Base-by-base conservation (phyloP, 2,888 invertebrate genomes). In the Ophonus ardosiacus region DNA sequence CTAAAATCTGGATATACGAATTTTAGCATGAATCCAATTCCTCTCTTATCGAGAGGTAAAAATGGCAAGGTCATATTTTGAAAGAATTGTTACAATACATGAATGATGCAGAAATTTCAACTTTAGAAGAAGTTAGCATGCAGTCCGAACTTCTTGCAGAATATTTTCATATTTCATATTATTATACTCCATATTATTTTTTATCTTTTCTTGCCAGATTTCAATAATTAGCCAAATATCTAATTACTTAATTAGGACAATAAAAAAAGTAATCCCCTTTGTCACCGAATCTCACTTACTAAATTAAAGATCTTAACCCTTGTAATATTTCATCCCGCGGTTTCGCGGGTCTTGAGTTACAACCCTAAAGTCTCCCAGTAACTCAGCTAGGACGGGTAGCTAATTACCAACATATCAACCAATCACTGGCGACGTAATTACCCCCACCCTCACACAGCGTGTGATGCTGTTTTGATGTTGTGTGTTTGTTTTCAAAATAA, bases 351-450 rank as follows among this genome's bases (percentile, higher is more conserved):
- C 56, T 78, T 78, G 56, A 78, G 56, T 78, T 78, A 78, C 78
- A 78, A 57, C 78, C 78, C 78, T 8, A 24, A 18, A 13, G 51
- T 21, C 40, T 74, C 31, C 57, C 18, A 74, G 57, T 78, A 78
- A 78, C 57, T 78, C 78, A 24, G n/a, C n/a, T 24, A 57, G 56
- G 78, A 78, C 78, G 15, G 24, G 57, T 17, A 15, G 78, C 78
- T 78, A 78, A 78, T 78, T 78, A 78, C 78, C 57, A 78, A 78
- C 78, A 78, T 78, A 78, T 78, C 78, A 78, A 31, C 78, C 78
- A 78, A 78, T 78, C 78, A 78, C 78, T 57, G 78, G 78, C 57
- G 56, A 31, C n/a, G 57, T 78, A 78, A 78, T 78, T 78, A 78
- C 78, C 78, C 15, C 15, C 76, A 8, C n/a, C 71, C n/a, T 21